Evolutionary conservation across 2,797 vertebrate genomes (phyloP).

Genomic region (Danio kyathit): DNA sequence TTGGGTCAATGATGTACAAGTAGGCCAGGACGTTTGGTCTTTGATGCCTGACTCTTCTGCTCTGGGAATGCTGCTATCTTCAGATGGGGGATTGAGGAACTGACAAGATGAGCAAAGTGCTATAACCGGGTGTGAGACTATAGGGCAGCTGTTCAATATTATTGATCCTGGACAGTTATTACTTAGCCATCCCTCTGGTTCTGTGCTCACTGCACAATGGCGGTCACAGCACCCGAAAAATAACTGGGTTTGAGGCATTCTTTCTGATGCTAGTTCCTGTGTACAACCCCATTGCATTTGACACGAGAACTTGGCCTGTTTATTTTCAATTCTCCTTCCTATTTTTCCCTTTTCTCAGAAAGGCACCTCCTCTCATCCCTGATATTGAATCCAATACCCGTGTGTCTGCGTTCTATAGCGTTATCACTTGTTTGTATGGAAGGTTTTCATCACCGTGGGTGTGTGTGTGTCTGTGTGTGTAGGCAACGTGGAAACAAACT

Average conservation of each 20-base stretch:
- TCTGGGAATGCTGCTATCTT: slow-evolving; percentile 38
- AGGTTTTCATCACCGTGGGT: slow-evolving; percentile 24
- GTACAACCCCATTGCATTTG: not conserved
- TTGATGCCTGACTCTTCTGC: slow-evolving; percentile 39
- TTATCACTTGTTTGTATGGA: slow-evolving; percentile 19
- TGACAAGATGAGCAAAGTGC: slow-evolving; percentile 33
- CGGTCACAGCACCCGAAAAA: not conserved
- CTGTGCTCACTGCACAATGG: not conserved
- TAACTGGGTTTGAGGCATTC: not conserved
- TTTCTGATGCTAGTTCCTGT: not conserved
- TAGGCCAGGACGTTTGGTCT: slow-evolving; percentile 16
- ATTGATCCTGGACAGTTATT: slow-evolving; percentile 43
- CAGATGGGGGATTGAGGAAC: slow-evolving; percentile 6
- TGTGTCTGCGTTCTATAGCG: slow-evolving; percentile 26
- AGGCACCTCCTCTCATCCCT: slow-evolving; percentile 49
- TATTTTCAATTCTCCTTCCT: not conserved
- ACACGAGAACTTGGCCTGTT: not conserved
- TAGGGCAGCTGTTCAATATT: slow-evolving; percentile 34
- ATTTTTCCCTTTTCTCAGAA: slow-evolving; percentile 15
- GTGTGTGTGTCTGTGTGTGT: slow-evolving; percentile 7
- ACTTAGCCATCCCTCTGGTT: slow-evolving; percentile 40
- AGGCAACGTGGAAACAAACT: slow-evolving; percentile 53
- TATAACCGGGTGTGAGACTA: slow-evolving; percentile 38
- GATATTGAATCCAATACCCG: slow-evolving; percentile 33
- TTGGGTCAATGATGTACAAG: slow-evolving; percentile 30